Base-by-base conservation (phyloP, 2,888 invertebrate species). In the Sinotaia quadrata region DNA sequence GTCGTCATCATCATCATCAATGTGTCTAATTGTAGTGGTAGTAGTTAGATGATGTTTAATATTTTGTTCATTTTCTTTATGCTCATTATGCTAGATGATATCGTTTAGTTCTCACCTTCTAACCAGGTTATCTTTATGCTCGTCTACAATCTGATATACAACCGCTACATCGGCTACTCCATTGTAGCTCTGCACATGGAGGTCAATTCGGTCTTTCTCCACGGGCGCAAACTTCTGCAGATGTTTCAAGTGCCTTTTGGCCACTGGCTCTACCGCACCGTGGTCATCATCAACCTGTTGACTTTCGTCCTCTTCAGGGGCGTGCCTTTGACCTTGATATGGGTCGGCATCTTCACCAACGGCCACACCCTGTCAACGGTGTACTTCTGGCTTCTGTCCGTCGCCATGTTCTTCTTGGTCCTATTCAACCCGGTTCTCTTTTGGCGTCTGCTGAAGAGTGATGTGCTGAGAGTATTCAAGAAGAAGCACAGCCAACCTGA, bases 121-220 rank as follows among this genome's bases (percentile, higher is more conserved):
- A 76, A 73, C 2, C 81, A 86, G 86, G 84, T 87, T 33, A 70
- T 72, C 3, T 75, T 79, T 7, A 85, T 80, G 77, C 86, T 87
- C 75, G 81, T 81, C 75, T 85, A 83, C 77, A 84, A 86, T 76
- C 73, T 87, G 57, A 73, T 79, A 36, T 66, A 66, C 27, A 73
- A 77, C 47, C 76, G 76, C 49, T 84, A 82, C 72, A 80, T 87
- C 33, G 82, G 81, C 0, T 87, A 81, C 78, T 83, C 79, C 59
- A 77, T 80, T n/a, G 71, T 87, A 44, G 86, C 86, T 2, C 78
- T 87, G 15, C 78, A 85, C 65, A 81, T 83, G 15, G 87, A 87
- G 69, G 80, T 86, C 60, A 87, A 87, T 81, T 85, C 82, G 67
- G 79, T 87, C 68, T 86, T 86, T 72, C 82, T 87, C 5, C 87